phyloP scores from a whole-genome alignment of 1,140 invertebrate species.

The Hycleus cichorii region DNA sequence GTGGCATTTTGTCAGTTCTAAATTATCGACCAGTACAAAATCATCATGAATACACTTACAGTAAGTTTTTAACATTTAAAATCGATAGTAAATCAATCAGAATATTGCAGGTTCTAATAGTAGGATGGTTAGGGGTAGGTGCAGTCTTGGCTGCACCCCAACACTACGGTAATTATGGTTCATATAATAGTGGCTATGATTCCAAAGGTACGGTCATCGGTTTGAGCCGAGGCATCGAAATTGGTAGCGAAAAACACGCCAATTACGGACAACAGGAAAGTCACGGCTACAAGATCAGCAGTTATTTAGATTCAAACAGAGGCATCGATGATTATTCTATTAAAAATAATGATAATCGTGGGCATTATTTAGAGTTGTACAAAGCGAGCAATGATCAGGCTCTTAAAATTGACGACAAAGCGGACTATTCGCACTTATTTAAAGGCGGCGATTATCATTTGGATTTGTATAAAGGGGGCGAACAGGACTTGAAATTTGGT shows the following conservation, averaged over 20 bases:
- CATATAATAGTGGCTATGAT: background rate
- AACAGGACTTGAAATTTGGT: too few species aligned
- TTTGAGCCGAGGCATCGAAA: slow-evolving; percentile 20
- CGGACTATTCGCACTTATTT: too few species aligned
- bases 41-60: slow-evolving; percentile 10
- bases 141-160: background rate
- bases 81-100: background rate
- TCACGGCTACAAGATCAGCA: slow-evolving; percentile 2
- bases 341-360: too few species aligned
- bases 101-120: background rate
- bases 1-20: slow-evolving; percentile 13
- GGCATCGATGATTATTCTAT: too few species aligned
- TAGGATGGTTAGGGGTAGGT: slow-evolving; percentile 7
- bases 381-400: too few species aligned
- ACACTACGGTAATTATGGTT: too few species aligned
- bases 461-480: too few species aligned
- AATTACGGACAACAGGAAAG: slow-evolving; percentile 10
- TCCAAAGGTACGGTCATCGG: slow-evolving; percentile 13
- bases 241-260: slow-evolving; percentile 11
- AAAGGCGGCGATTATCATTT: too few species aligned
- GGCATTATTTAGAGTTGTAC: too few species aligned
- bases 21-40: slow-evolving; percentile 8
- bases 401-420: too few species aligned
- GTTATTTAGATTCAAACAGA: slow-evolving; percentile 3
- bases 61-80: slow-evolving; percentile 5